phyloP scores from a whole-genome alignment of 2,888 invertebrate genomes.

The Sepioteuthis lessoniana region DNA sequence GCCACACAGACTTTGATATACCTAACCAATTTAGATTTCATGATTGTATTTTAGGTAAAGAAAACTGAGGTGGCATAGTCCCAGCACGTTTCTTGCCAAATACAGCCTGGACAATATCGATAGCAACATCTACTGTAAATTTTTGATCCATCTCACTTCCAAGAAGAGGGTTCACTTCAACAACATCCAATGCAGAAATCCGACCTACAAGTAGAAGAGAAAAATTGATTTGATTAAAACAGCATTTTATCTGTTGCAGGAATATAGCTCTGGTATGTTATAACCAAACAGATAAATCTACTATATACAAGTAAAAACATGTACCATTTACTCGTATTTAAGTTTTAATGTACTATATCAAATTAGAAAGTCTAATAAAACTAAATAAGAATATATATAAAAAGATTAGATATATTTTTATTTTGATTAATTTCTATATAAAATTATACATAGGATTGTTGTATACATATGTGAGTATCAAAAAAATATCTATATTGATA shows the following conservation, averaged over 20 bases:
- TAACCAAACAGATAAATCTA: too few relatives aligned
- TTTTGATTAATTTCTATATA: too few relatives aligned
- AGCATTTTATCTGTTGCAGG: neutral
- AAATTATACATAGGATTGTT: too few relatives aligned
- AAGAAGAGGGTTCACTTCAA: conserved; percentile 91
- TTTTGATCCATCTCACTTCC: conserved; percentile 82
- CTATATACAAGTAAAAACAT: too few relatives aligned
- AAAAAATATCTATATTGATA: too few relatives aligned
- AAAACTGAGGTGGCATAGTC: conserved; percentile 55
- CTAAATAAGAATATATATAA: too few relatives aligned
- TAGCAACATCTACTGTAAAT: conserved; percentile 84
- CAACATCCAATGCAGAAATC: conserved; percentile 87
- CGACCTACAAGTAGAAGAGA: conserved; percentile 74
- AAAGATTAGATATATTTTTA: too few relatives aligned
- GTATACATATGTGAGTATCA: too few relatives aligned
- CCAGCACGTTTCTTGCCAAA: conserved; percentile 72
- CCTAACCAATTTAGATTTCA: neutral
- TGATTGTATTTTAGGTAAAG: neutral
- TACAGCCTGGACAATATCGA: conserved; percentile 84
- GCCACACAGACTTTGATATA: neutral
- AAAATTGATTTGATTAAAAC: neutral
- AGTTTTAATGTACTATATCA: too few relatives aligned
- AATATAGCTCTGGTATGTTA: too few relatives aligned
- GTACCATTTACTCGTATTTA: too few relatives aligned
- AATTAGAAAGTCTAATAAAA: too few relatives aligned